phyloP scores from a whole-genome alignment of 2,888 invertebrate species.

The Phaonia tiefii region DNA sequence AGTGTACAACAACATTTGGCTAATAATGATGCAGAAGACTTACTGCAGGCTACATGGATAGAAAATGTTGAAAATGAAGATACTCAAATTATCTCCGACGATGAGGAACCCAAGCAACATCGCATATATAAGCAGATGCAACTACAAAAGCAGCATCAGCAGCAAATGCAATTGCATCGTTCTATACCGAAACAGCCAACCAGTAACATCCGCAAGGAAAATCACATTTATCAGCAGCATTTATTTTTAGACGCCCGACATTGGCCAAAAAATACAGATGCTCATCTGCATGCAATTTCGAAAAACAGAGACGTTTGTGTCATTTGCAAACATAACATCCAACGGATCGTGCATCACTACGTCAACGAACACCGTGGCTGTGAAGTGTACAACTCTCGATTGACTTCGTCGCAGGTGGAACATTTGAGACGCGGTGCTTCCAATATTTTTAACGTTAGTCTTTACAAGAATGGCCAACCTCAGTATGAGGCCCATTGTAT shows the following conservation, averaged over 20 bases:
- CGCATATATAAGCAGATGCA: conserved; percentile 67
- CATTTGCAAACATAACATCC: conserved; percentile 69
- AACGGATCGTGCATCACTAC: conserved; percentile 72
- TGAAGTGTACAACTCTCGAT: conserved; percentile 72
- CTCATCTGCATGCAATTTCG: conserved; percentile 58
- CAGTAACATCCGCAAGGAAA: conserved; percentile 17
- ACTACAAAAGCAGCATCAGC: conserved; percentile 44
- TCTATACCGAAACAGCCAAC: background rate
- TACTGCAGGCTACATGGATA: conserved; percentile 70
- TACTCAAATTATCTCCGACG: conserved; percentile 64
- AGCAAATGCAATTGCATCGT: background rate
- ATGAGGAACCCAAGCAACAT: conserved; percentile 69
- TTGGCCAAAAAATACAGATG: conserved; percentile 69
- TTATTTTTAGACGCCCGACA: conserved; percentile 38
- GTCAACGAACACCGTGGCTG: conserved; percentile 72
- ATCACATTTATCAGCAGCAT: background rate
- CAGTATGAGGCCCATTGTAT: conserved; percentile 72
- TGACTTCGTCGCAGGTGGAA: conserved; percentile 61
- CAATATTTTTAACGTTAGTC: conserved; percentile 60
- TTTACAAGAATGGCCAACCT: conserved; percentile 70
- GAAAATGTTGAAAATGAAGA: conserved; percentile 68
- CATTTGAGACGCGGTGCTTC: conserved; percentile 65
- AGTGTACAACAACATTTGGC: conserved; percentile 40
- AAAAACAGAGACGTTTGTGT: conserved; percentile 68
- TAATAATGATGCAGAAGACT: conserved; percentile 65